Base-by-base conservation (phyloP, 1,140 invertebrate species). In the Leptonema lineaticorne region DNA sequence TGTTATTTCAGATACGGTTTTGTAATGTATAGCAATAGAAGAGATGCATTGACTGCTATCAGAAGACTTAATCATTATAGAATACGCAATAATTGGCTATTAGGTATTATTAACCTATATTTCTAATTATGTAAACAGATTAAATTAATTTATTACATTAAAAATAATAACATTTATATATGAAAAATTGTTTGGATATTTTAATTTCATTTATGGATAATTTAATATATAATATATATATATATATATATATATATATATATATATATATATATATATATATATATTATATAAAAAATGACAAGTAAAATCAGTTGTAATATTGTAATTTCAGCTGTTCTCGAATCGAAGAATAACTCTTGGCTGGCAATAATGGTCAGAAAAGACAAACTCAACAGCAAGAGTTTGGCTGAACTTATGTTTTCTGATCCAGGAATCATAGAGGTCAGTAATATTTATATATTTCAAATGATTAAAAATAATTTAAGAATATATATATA, bases 1-100 rank as follows among this genome's bases (percentile, higher is more conserved):
- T 48, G 14, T 8, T 20, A 33, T 63, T 63, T 48, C 41, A 63
- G 60, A 28, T 33, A 1, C 26, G 60, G 37, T n/a, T 63, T 27
- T 30, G 41, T 22, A 9, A 63, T 9, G 3, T 63, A 63, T 28
- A 27, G 14, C 18, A 63, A 48, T 24, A 29, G 14, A 3, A 18
- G 7, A 4, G 33, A 22, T 45, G 26, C 20, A n/a, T 14, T 26
- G 24, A 9, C 3, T 3, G 41, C 60, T 1, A 48, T 63, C 22
- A 27, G 20, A 4, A 45, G 26, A 18, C 48, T 46, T 2, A 48
- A 63, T 26, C 20, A 27, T 16, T 16, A n/a, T 24, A 14, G 37
- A 18, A 37, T 60, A 1, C 14, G 29, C 14, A 1, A 20, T 4
- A 2, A 48, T 48, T 48, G 46, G 46, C 9, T 18, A 16, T 9